Evolutionary conservation across 2,888 invertebrate genomes (phyloP).

Genomic region (Perizoma affinitatum): DNA sequence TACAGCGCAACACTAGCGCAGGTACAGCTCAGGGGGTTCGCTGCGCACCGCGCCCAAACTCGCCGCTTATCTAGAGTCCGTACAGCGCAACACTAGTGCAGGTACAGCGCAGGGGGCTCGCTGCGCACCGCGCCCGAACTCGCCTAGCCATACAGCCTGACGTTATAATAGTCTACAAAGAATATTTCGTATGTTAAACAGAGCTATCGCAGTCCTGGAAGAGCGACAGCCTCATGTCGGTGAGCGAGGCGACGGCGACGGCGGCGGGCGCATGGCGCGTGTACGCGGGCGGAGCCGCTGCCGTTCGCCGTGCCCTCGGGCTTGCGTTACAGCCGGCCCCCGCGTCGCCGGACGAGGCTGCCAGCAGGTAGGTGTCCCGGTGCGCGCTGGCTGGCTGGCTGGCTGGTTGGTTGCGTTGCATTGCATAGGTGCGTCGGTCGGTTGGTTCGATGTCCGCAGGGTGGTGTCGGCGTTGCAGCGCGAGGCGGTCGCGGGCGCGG

Average conservation of each 20-base stretch:
- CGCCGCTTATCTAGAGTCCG: no score
- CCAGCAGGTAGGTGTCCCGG: conserved; percentile 40
- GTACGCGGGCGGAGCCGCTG: conserved; percentile 52
- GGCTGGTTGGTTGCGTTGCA: no score
- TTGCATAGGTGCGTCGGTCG: not conserved
- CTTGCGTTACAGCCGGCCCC: conserved; percentile 53
- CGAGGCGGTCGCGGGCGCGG: conserved; percentile 37
- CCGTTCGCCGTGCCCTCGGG: conserved; percentile 46
- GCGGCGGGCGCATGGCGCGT: conserved; percentile 53
- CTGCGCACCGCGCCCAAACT: no score
- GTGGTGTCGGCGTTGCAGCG: conserved; percentile 54
- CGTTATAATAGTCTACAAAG: no score
- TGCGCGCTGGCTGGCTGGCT: no score
- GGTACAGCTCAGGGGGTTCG: no score
- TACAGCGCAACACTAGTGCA: no score
- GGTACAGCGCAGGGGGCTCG: no score
- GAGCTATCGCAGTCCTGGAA: conserved; percentile 30
- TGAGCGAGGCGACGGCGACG: conserved; percentile 33
- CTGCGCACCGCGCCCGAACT: no score
- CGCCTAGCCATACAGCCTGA: no score
- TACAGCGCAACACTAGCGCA: no score
- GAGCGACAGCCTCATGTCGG: conserved; percentile 4
- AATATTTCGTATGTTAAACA: not conserved
- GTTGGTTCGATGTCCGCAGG: conserved; percentile 39
- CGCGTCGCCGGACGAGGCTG: conserved; percentile 39